A percentile compares a stretch with the other conserved stretches of the same genome.
Evolutionary conservation across 2,888 invertebrate species (phyloP).

Genomic region (Eupithecia abbreviata): DNA sequence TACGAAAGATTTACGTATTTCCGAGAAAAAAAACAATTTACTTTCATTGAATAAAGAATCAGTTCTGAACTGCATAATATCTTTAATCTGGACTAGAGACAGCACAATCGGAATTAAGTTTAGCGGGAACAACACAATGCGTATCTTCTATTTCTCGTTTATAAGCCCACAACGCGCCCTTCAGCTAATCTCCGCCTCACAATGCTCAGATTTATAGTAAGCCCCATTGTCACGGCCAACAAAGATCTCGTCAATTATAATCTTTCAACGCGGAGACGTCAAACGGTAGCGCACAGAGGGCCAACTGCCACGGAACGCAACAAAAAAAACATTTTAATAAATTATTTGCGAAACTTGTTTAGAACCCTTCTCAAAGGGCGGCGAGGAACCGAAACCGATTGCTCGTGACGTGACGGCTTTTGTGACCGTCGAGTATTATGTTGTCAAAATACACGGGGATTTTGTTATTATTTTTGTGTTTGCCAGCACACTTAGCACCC

Average conservation of each 20-base stretch:
- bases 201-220: constrained; percentile 74
- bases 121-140: constrained; percentile 68
- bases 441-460: constrained; percentile 83
- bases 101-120: constrained; percentile 67
- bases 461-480: constrained; percentile 84
- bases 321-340: constrained; percentile 74
- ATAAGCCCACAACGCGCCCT: constrained; percentile 57
- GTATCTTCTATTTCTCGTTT: constrained; percentile 60
- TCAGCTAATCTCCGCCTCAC: constrained; percentile 74
- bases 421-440: constrained; percentile 82
- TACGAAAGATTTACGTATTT: constrained; percentile 47
- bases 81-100: constrained; percentile 64
- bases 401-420: constrained; percentile 80
- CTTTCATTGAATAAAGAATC: constrained; percentile 48
- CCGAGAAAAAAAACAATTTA: constrained; percentile 52
- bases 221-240: constrained; percentile 76
- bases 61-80: constrained; percentile 53
- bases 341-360: constrained; percentile 82
- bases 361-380: constrained; percentile 78
- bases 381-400: constrained; percentile 81
- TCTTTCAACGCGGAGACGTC: constrained; percentile 76
- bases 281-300: constrained; percentile 76
- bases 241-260: constrained; percentile 84
- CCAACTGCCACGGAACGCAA: constrained; percentile 61
- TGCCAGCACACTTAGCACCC: constrained; percentile 82